These are phyloP conservation scores for Zelleria hepariella DNA, from an alignment of 2,888 invertebrate species.

Conservation along the genomic window DNA sequence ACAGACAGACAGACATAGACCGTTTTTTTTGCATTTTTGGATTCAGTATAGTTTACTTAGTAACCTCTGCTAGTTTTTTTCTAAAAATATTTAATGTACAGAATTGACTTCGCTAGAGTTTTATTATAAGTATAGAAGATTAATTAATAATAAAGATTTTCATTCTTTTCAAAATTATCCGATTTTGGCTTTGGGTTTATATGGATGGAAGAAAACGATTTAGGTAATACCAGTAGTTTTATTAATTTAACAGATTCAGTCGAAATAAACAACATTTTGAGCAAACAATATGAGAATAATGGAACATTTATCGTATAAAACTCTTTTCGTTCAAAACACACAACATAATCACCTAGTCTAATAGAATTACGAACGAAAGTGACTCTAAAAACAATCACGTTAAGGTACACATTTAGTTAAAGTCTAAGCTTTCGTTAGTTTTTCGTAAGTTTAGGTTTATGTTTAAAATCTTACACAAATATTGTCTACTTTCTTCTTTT, in stretches of 20 bases:
- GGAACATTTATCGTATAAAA: constrained; percentile 58
- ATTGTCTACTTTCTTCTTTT: constrained; percentile 48
- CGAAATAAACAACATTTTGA: constrained; percentile 59
- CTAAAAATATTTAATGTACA: too few species aligned
- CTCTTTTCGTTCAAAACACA: constrained; percentile 33
- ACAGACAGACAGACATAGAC: background rate
- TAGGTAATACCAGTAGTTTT: background rate
- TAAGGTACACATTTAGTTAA: constrained; percentile 18
- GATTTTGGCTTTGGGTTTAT: too few species aligned
- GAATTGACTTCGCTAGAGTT: too few species aligned
- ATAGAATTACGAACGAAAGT: constrained; percentile 17
- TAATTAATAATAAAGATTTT: too few species aligned
- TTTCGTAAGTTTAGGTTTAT: constrained; percentile 22
- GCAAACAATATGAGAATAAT: constrained; percentile 55
- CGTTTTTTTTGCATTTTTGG: too few species aligned
- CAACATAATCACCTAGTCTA: constrained; percentile 32
- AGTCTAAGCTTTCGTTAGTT: constrained; percentile 12
- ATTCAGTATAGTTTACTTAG: too few species aligned
- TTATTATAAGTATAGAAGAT: too few species aligned
- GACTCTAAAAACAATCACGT: constrained; percentile 10
- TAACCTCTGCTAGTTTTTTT: too few species aligned
- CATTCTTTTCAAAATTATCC: too few species aligned
- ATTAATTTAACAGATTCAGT: constrained; percentile 51
- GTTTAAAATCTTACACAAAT: constrained; percentile 40
- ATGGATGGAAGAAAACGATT: background rate